Evolutionary conservation across 2,888 invertebrate species (phyloP).

Genomic region (Andricus quercusramuli): DNA sequence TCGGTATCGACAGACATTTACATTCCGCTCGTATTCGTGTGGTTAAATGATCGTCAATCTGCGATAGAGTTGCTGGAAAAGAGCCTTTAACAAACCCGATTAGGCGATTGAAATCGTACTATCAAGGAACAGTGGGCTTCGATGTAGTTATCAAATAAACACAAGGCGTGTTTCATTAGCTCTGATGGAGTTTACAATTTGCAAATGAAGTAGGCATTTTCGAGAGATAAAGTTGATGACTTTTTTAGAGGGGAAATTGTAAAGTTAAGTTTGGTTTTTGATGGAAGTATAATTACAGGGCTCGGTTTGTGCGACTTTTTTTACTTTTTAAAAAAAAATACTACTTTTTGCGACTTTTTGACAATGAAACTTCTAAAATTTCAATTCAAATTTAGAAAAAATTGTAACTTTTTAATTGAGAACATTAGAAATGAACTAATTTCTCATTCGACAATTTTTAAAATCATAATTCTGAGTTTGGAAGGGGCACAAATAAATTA

Average conservation of each 20-base stretch:
- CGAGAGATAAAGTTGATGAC: neutral
- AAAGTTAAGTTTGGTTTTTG: neutral
- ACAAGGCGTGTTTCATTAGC: slow-evolving; percentile 30
- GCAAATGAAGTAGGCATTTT: neutral
- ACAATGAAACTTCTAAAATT: too few species aligned
- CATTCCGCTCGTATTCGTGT: neutral
- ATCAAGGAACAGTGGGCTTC: slow-evolving; percentile 10
- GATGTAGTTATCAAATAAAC: slow-evolving; percentile 21
- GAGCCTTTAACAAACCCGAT: slow-evolving; percentile 33
- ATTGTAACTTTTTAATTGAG: too few species aligned
- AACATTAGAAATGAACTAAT: too few species aligned
- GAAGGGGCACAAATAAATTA: too few species aligned
- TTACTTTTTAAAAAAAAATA: too few species aligned
- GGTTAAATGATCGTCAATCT: slow-evolving; percentile 25
- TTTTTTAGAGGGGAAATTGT: neutral
- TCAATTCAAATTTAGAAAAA: too few species aligned
- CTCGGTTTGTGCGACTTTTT: too few species aligned
- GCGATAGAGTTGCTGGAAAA: slow-evolving; percentile 11
- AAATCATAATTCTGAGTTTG: too few species aligned
- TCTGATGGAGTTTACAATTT: neutral
- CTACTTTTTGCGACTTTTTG: too few species aligned
- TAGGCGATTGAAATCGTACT: slow-evolving; percentile 25
- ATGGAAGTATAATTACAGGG: too few species aligned
- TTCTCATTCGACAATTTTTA: too few species aligned
- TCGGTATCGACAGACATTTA: slow-evolving; percentile 6